Evolutionary conservation across 2,888 invertebrate genomes (phyloP), one percentile per base, ranked within the genome.

Genomic region (Drosophila rellima): DNA sequence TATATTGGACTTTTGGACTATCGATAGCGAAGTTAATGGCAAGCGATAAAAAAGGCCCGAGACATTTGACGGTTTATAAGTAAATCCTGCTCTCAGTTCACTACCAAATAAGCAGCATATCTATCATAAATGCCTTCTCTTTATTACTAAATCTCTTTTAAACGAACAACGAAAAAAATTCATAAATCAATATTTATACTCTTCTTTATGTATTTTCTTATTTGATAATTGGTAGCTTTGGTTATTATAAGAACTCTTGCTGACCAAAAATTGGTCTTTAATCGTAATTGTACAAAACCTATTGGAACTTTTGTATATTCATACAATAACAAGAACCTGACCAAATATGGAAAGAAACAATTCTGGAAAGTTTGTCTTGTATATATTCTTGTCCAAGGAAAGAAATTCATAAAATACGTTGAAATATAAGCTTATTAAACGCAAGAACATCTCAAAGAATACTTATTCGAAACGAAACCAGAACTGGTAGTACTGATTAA

Each of bases 81-180:
- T n/a, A n/a, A n/a, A n/a, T 0, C n/a, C 44, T 89, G 89, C 67
- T 90, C 90, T n/a, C 37, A 85, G 65, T 63, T 88, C 33, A 82
- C 76, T 44, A 52, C 42, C 57, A 50, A 45, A 13, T 76, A 78
- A 61, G 13, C 40, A 11, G 20, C 7, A 4, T 3, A 20, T 18
- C 8, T 50, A 35, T 15, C 7, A 20, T 7, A 35, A 5, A 52
- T 23, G 8, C 10, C 13, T 5, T 44, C 13, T 18, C 13, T 40
- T 54, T 40, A n/a, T 40, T 26, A 26, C 7, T 26, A 26, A 33
- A 33, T n/a, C 5, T 33, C 5, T 35, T n/a, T 35, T 35, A 6
- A 35, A 35, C n/a, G n/a, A n/a, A n/a, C 35, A 35, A n/a, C 2
- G 7, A 2, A n/a, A 35, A 35, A 35, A 35, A n/a, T n/a, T n/a